A percentile compares a stretch with the other conserved stretches of the same genome.
Conservation (phyloP, 37 sponge, comb jelly and placozoan genomes). For the Hexactinellida sp. region DNA sequence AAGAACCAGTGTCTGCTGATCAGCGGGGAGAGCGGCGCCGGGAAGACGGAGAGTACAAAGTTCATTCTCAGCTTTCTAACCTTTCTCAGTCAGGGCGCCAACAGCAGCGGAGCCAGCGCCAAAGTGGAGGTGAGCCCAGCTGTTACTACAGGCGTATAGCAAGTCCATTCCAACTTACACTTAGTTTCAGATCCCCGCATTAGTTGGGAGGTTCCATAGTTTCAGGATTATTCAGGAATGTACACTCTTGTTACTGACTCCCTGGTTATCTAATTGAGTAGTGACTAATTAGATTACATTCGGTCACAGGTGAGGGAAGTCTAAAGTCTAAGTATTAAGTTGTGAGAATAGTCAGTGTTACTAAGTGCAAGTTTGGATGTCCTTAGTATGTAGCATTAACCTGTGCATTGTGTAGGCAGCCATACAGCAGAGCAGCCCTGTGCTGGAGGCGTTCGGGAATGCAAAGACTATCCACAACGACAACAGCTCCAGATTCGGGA, state of each 20-base stretch:
- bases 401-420: neutral
- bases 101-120: neutral
- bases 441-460: conserved; percentile 98
- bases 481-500: conserved; percentile 95
- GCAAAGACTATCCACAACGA: conserved; percentile 98
- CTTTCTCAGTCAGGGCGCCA: conserved; percentile 55
- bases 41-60: conserved; percentile 95
- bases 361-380: too few species aligned
- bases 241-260: too few species aligned
- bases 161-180: too few species aligned
- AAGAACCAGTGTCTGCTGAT: conserved; percentile 95
- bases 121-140: neutral
- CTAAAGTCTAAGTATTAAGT: too few species aligned
- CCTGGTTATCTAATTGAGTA: too few species aligned
- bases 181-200: neutral
- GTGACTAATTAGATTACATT: too few species aligned
- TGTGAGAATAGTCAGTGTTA: neutral
- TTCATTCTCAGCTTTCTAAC: conserved; percentile 86
- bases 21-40: conserved; percentile 98
- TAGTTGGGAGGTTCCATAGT: too few species aligned
- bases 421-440: conserved; percentile 52
- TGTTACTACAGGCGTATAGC: too few species aligned
- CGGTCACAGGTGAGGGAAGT: too few species aligned
- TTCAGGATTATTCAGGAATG: too few species aligned
- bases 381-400: too few species aligned